Conservation (phyloP, 2,113 vertebrate genomes). For the Gambusia holbrooki region DNA sequence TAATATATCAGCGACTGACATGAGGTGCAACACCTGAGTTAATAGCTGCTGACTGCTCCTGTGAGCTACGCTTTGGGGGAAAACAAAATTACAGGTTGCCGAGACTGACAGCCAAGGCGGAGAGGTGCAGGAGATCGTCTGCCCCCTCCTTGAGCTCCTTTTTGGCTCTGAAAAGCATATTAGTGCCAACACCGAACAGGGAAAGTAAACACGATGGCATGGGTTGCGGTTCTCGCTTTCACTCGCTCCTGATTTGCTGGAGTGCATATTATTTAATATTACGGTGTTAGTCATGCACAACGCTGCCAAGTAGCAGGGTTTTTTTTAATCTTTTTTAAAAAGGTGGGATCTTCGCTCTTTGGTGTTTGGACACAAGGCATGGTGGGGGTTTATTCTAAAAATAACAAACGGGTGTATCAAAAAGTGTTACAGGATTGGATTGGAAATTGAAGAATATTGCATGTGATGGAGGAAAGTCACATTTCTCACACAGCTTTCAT, state of each 20-base stretch:
- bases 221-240: conserved; percentile 25
- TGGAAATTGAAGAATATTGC: conserved; percentile 24
- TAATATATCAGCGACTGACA: conserved; percentile 51
- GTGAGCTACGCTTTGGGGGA: conserved; percentile 53
- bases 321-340: background rate
- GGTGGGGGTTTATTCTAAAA: conserved; percentile 16
- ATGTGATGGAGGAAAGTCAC: conserved; percentile 23
- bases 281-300: conserved; percentile 20
- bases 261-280: conserved; percentile 31
- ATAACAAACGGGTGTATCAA: background rate
- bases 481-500: background rate
- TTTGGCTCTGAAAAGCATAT: conserved; percentile 32
- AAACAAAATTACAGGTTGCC: conserved; percentile 52
- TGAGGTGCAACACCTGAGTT: conserved; percentile 35
- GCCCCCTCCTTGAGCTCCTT: conserved; percentile 23
- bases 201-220: conserved; percentile 40
- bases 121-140: conserved; percentile 10
- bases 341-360: conserved; percentile 15
- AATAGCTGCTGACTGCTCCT: conserved; percentile 54
- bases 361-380: conserved; percentile 19
- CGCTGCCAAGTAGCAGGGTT: conserved; percentile 8
- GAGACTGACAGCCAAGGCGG: conserved; percentile 46
- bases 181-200: conserved; percentile 28
- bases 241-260: conserved; percentile 27
- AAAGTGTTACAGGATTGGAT: conserved; percentile 10